Base-by-base conservation (phyloP, 2,797 vertebrate genomes). In the Danionella dracula region DNA sequence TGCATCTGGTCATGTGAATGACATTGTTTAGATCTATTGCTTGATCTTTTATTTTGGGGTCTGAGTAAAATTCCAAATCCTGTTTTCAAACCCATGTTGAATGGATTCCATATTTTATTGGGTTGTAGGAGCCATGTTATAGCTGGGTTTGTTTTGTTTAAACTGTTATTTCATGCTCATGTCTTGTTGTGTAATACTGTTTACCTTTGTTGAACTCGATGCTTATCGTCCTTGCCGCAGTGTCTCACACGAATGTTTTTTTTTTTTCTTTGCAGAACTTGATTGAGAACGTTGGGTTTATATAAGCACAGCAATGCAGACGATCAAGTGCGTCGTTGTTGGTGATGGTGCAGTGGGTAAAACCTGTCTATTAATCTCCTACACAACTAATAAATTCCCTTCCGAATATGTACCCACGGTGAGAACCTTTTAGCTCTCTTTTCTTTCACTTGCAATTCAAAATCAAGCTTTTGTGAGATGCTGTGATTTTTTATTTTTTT, bases 321-420 rank as follows among this genome's bases (percentile, higher is more conserved):
- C 88, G 81, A 91, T 91, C 78, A 91, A 91, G 81, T 91, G 90
- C 79, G 90, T 90, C 74, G 89, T 90, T 51, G 90, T 91, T 38
- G 90, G 90, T 37, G 90, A 91, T 69, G 90, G 90, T 76, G 89
- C 89, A 16, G 89, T 91, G 78, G 89, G 89, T 87, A 91, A 91
- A 89, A 89, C 90, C 74, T 91, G 90, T 83, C 84, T 91, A 79
- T 87, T 91, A 82, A 91, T 91, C 79, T 91, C 90, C 12, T 91
- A 91, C 78, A 91, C 90, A 68, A 91, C 90, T 75, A 91, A 91
- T 83, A 91, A 90, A 81, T 91, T 91, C 72, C 90, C 90, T 16
- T 91, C 90, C 42, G 90, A 91, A 84, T 91, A 91, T 54, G 90
- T 91, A 72, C 90, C 90, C 32, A 91, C 90, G 78, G 90, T 91